These are phyloP conservation scores for Apodemus sylvaticus DNA, from an alignment of 2,113 vertebrate species.

Conservation along the genomic window DNA sequence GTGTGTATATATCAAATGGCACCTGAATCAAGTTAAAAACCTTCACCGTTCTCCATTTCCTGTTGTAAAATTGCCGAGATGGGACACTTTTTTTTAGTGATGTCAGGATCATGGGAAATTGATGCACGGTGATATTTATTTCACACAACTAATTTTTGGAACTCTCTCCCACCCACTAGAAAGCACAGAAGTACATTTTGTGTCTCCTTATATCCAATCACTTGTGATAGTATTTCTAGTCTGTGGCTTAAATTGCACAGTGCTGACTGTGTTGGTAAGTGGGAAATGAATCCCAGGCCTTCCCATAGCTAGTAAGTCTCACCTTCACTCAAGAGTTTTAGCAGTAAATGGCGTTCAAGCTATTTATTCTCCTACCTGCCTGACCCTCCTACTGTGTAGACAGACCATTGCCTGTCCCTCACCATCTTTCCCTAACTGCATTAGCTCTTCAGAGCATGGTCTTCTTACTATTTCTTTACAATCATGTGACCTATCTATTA, in stretches of 20 bases:
- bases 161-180: background rate
- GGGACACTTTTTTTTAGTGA: slow-evolving; percentile 78
- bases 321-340: background rate
- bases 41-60: slow-evolving; percentile 80
- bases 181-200: background rate
- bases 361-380: too few species aligned
- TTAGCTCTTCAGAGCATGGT: rapidly evolving
- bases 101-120: slow-evolving; percentile 17
- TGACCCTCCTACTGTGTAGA: too few species aligned
- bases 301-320: rapidly evolving
- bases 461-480: background rate
- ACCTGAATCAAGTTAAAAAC: slow-evolving; percentile 81
- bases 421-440: rapidly evolving
- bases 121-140: slow-evolving; percentile 49
- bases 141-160: slow-evolving; percentile 38
- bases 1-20: slow-evolving; percentile 82
- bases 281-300: rapidly evolving
- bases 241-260: background rate
- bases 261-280: background rate
- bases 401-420: background rate
- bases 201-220: background rate
- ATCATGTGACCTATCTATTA: background rate
- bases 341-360: background rate
- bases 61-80: slow-evolving; percentile 72
- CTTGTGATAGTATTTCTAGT: background rate